Evolutionary conservation across 2,797 vertebrate species (phyloP), one percentile per base, ranked within the genome.

Genomic region (Crocidura indochinensis): DNA sequence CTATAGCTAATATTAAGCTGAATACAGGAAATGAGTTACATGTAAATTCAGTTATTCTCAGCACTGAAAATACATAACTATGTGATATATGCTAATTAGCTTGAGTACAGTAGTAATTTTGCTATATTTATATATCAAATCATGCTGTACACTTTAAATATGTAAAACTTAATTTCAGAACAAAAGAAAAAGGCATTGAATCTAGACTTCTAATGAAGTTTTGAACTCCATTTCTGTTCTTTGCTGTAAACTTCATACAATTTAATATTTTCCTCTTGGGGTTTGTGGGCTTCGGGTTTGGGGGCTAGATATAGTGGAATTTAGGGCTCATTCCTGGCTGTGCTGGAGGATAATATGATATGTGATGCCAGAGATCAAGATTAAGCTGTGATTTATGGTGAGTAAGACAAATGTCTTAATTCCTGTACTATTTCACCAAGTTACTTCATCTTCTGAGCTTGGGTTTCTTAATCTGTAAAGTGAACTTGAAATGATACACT

Each of bases 381-480:
- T 60, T 6, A 60, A 60, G 22, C 17, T 60, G 14, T 60, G 56
- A 60, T 60, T 6, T 60, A 20, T 60, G 56, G 3, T 60, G 56
- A 60, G 4, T 20, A 60, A 60, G 56, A 20, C 56, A 60, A 60
- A 20, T 60, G 15, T 15, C 56, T 60, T 60, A 51, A 10, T 60
- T 7, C 56, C 56, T 60, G 56, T 20, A 17, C 56, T 60, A 60
- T 20, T 60, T 60, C 56, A 20, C 56, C 2, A 73, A 88, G 27
- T 77, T 80, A 64, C 24, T 92, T 74, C 68, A 67, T 22, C 27
- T 87, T 86, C 64, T 44, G 10, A 83, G 56, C 71, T 15, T 88
- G 6, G 1, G 44, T 74, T 77, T 87, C 27, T 65, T 84, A 14
- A n/a, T 84, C 53, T 74, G 62, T 74, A 88, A 93, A 87, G 68